Conservation (phyloP, 2,797 vertebrate genomes). For the Arctocebus calabarensis region DNA sequence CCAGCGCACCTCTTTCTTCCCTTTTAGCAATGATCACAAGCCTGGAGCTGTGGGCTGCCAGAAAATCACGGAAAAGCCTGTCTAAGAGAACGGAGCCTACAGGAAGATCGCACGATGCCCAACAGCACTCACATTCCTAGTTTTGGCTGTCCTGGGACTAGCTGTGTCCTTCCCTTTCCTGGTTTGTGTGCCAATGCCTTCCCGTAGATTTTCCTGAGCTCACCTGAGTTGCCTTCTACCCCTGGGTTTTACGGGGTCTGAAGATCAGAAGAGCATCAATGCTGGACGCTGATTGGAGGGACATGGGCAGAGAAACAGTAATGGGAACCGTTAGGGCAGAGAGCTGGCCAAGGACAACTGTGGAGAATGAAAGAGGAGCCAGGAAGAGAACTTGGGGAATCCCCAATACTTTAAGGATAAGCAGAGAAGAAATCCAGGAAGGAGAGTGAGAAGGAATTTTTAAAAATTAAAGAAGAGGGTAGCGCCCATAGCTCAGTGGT, state of each 20-base stretch:
- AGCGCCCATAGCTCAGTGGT: too few species aligned
- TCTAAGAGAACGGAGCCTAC: neutral
- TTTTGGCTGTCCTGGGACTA: neutral
- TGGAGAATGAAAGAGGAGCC: neutral
- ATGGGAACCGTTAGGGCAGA: neutral
- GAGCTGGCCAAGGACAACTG: neutral
- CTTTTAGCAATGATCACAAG: neutral
- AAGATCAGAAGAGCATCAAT: neutral
- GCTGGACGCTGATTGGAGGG: neutral
- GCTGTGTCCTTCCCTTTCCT: neutral
- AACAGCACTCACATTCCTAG: neutral
- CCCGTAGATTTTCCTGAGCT: neutral
- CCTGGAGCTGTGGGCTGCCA: neutral
- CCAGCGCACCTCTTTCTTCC: neutral
- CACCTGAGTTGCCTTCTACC: neutral
- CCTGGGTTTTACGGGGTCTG: neutral
- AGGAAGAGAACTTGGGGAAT: neutral
- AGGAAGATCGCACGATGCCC: neutral
- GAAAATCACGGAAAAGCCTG: neutral
- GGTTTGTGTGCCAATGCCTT: neutral
- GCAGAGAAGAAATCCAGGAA: neutral
- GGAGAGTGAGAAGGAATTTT: neutral
- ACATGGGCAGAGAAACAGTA: neutral
- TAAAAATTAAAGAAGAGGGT: neutral
- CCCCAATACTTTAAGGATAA: neutral